Evolutionary conservation across 1,140 invertebrate species (phyloP).

Genomic region (Helicoverpa zea): DNA sequence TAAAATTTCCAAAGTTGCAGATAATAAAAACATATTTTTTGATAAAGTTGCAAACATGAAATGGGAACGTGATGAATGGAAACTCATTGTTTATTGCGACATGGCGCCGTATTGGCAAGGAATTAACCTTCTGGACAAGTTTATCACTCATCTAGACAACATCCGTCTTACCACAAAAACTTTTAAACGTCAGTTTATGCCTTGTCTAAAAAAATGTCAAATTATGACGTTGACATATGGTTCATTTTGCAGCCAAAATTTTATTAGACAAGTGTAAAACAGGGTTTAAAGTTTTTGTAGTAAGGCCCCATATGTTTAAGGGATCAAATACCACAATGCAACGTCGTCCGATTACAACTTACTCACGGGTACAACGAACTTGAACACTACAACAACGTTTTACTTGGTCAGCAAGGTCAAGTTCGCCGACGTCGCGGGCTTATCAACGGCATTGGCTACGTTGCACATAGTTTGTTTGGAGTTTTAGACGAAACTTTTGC

Average conservation of each 20-base stretch:
- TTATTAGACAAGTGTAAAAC: too few species aligned
- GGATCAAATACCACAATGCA: conserved; percentile 19
- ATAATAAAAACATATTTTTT: conserved; percentile 38
- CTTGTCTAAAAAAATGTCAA: too few species aligned
- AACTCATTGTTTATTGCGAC: conserved; percentile 47
- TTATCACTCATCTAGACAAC: conserved; percentile 36
- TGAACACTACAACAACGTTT: conserved; percentile 36
- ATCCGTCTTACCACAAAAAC: conserved; percentile 11
- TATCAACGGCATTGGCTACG: background rate
- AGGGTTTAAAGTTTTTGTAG: too few species aligned
- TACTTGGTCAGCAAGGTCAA: conserved; percentile 35
- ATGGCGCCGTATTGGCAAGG: conserved; percentile 48
- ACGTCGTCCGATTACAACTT: conserved; percentile 37
- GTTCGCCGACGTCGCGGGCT: background rate
- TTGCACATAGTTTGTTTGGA: conserved; percentile 5
- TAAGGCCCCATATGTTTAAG: too few species aligned
- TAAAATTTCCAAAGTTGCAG: background rate
- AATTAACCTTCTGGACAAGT: background rate
- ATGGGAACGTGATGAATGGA: conserved; percentile 49
- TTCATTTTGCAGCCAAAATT: too few species aligned
- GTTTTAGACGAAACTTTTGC: conserved; percentile 9
- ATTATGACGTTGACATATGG: too few species aligned
- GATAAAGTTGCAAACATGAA: conserved; percentile 43
- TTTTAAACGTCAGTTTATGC: too few species aligned
- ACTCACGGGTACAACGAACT: conserved; percentile 37